Conservation (phyloP, 2,888 invertebrate genomes). For the Sialis fuliginosa region DNA sequence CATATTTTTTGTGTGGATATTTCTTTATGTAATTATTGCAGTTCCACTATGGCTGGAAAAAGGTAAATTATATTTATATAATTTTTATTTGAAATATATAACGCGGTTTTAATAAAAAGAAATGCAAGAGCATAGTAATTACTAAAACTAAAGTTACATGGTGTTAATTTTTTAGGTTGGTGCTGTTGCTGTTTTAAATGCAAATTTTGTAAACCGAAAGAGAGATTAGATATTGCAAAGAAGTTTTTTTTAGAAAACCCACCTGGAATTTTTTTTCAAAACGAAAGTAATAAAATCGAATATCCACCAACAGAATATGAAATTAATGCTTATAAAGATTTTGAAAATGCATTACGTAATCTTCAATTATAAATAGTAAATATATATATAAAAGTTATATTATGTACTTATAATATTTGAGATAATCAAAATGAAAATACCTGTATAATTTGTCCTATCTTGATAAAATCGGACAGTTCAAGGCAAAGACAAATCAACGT, state of each 20-base stretch:
- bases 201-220: conserved; percentile 34
- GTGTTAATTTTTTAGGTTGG: conserved; percentile 29
- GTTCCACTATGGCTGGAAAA: conserved; percentile 31
- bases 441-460: conserved; percentile 64
- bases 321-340: conserved; percentile 33
- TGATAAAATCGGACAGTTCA: conserved; percentile 50
- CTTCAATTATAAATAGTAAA: conserved; percentile 18
- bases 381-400: conserved; percentile 4
- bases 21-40: conserved; percentile 26
- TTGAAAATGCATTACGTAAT: conserved; percentile 35
- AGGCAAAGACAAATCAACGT: conserved; percentile 60
- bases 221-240: conserved; percentile 34
- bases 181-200: conserved; percentile 39
- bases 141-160: background rate
- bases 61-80: conserved; percentile 17
- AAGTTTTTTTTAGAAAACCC: conserved; percentile 35
- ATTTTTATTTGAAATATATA: background rate
- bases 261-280: conserved; percentile 29
- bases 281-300: conserved; percentile 20
- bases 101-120: no score
- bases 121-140: no score
- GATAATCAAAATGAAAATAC: conserved; percentile 28
- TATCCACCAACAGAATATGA: conserved; percentile 38
- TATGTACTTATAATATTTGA: background rate
- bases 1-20: conserved; percentile 25